A percentile compares a stretch with the other conserved stretches of the same genome.
These are phyloP conservation scores for Taenioides sp. DNA, from an alignment of 2,797 vertebrate genomes.

Conservation along the genomic window DNA sequence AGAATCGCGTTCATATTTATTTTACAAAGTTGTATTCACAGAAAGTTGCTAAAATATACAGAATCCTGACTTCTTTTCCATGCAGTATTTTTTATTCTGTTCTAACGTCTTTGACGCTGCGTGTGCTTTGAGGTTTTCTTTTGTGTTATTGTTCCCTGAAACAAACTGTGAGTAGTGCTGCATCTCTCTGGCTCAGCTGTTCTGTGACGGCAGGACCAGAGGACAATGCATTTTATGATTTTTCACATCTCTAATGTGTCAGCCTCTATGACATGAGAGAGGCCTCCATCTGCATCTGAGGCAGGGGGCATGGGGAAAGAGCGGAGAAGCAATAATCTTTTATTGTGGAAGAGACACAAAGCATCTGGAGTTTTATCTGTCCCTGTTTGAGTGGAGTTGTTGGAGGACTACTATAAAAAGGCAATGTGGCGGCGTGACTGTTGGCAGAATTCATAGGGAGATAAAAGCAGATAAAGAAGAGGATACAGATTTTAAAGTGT, in stretches of 20 bases:
- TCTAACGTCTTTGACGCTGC: background rate
- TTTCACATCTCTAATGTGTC: conserved; percentile 56
- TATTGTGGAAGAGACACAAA: conserved; percentile 55
- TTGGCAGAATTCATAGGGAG: background rate
- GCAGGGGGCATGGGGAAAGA: conserved; percentile 22
- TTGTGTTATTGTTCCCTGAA: conserved; percentile 5
- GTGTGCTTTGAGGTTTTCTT: background rate
- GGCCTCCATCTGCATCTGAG: conserved; percentile 17
- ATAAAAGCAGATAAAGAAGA: background rate
- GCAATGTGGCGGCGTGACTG: background rate
- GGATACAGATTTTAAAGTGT: background rate
- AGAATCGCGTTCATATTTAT: background rate
- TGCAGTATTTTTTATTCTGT: background rate
- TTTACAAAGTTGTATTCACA: background rate
- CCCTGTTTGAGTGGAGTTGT: conserved; percentile 37
- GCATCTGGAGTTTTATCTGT: conserved; percentile 65
- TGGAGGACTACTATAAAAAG: background rate
- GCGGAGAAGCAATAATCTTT: conserved; percentile 40
- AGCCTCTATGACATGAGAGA: conserved; percentile 25
- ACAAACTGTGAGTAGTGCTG: conserved; percentile 24
- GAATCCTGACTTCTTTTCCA: background rate
- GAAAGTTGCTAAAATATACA: background rate
- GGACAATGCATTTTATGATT: conserved; percentile 51
- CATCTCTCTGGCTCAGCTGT: conserved; percentile 43
- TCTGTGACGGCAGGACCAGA: conserved; percentile 51